A percentile compares a stretch with the other conserved stretches of the same genome.
Evolutionary conservation across 2,888 invertebrate genomes (phyloP).

Genomic region (Epistrophe eligans): DNA sequence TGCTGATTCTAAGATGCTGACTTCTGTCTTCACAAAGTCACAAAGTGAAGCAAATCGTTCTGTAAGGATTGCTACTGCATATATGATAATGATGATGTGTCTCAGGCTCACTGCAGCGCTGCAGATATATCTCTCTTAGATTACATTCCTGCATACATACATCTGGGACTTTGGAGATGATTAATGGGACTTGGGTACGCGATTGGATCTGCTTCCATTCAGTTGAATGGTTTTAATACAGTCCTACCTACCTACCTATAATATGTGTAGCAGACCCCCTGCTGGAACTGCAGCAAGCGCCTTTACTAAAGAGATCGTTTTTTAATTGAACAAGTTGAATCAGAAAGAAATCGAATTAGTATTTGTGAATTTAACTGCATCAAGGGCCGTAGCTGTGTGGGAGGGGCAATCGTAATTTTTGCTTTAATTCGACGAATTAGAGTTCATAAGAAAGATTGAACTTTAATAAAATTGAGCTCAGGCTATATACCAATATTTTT

Average conservation of each 20-base stretch:
- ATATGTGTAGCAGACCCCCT: neutral
- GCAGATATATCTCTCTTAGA: constrained; percentile 47
- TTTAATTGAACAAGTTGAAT: constrained; percentile 50
- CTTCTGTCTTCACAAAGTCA: constrained; percentile 19
- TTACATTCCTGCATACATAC: constrained; percentile 18
- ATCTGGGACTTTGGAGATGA: constrained; percentile 64
- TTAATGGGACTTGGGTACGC: constrained; percentile 59
- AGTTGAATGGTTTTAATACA: constrained; percentile 17
- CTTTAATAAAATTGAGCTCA: too few relatives aligned
- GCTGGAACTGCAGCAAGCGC: neutral
- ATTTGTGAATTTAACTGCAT: neutral
- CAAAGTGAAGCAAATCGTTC: constrained; percentile 26
- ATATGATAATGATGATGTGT: neutral
- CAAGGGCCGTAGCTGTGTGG: neutral
- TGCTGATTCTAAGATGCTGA: constrained; percentile 19
- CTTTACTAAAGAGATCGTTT: constrained; percentile 25
- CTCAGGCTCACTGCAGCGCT: constrained; percentile 26
- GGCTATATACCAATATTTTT: too few relatives aligned
- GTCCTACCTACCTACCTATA: too few relatives aligned
- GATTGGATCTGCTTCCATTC: constrained; percentile 50
- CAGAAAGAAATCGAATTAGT: constrained; percentile 26
- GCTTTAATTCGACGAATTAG: too few relatives aligned
- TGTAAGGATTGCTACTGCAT: constrained; percentile 26
- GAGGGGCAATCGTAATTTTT: neutral
- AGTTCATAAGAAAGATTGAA: too few relatives aligned